A percentile compares a stretch with the other conserved stretches of the same genome.
These are phyloP conservation scores for Anarrhichthys ocellatus DNA, from an alignment of 2,113 vertebrate species.

Conservation along the genomic window DNA sequence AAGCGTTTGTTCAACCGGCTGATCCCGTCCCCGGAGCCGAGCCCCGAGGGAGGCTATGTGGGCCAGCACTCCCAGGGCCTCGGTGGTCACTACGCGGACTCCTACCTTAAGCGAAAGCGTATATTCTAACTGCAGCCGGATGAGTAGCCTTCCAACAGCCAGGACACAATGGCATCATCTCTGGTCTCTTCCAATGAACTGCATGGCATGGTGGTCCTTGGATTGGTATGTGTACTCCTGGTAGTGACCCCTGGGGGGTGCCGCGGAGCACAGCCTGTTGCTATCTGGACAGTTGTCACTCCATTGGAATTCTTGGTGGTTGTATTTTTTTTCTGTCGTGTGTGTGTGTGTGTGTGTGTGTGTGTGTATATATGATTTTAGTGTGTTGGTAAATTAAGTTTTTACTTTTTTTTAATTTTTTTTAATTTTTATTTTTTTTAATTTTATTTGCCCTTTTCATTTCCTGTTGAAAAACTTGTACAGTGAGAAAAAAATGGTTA, in stretches of 20 bases:
- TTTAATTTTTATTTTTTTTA: too few relatives aligned
- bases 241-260: constrained; percentile 67
- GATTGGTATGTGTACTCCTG: constrained; percentile 54
- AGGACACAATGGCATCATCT: constrained; percentile 32
- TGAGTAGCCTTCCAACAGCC: constrained; percentile 34
- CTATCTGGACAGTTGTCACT: constrained; percentile 52
- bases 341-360: constrained; percentile 35
- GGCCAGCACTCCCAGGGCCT: constrained; percentile 96
- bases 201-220: constrained; percentile 28
- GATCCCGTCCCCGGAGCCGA: constrained; percentile 92
- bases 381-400: constrained; percentile 77
- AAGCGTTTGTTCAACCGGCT: constrained; percentile 92
- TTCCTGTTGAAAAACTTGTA: constrained; percentile 70
- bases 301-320: constrained; percentile 50
- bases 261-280: constrained; percentile 40
- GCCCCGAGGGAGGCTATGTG: constrained; percentile 91
- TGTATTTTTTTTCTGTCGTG: background rate
- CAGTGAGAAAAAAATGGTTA: constrained; percentile 65
- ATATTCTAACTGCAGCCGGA: constrained; percentile 84
- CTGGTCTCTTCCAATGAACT: constrained; percentile 22
- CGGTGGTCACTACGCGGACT: constrained; percentile 94
- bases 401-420: constrained; percentile 62
- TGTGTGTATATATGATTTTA: constrained; percentile 78
- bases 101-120: constrained; percentile 94
- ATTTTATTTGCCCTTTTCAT: constrained; percentile 49